A percentile compares a stretch with the other conserved stretches of the same genome.
Evolutionary conservation across 2,888 invertebrate genomes (phyloP).

Genomic region (Drosophila multiciliata): DNA sequence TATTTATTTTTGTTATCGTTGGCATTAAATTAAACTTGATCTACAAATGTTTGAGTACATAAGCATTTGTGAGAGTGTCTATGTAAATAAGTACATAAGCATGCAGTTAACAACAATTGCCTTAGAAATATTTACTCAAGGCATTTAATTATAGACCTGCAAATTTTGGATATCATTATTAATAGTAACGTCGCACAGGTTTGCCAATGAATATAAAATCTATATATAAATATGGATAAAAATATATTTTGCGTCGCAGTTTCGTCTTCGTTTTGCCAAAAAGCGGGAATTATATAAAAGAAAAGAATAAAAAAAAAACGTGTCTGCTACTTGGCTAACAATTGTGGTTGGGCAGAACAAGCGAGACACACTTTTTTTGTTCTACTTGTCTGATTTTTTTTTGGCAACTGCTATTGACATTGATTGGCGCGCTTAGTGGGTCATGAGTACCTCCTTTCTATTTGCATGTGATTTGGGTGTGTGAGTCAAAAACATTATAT

Average conservation of each 20-base stretch:
- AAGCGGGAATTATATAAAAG: constrained; percentile 36
- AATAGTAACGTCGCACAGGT: constrained; percentile 44
- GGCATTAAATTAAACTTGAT: constrained; percentile 64
- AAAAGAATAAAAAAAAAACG: constrained; percentile 9
- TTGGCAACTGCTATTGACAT: constrained; percentile 52
- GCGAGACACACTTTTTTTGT: constrained; percentile 36
- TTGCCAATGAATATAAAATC: constrained; percentile 13
- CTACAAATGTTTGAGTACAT: constrained; percentile 41
- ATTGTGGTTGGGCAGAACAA: constrained; percentile 11
- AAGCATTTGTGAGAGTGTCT: background rate
- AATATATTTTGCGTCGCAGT: constrained; percentile 54
- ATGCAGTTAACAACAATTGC: constrained; percentile 31
- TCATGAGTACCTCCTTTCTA: constrained; percentile 21
- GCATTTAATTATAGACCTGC: constrained; percentile 63
- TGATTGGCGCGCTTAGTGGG: constrained; percentile 37
- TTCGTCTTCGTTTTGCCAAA: constrained; percentile 62
- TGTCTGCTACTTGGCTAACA: constrained; percentile 18
- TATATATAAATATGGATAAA: background rate
- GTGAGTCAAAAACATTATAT: background rate
- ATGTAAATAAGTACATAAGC: constrained; percentile 2
- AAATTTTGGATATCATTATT: constrained; percentile 56
- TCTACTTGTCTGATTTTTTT: background rate
- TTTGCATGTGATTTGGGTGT: constrained; percentile 3
- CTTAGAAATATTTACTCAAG: constrained; percentile 68
- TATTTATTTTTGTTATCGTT: constrained; percentile 59